Conservation (phyloP, 2,113 vertebrate genomes). For the Garra rufa region DNA sequence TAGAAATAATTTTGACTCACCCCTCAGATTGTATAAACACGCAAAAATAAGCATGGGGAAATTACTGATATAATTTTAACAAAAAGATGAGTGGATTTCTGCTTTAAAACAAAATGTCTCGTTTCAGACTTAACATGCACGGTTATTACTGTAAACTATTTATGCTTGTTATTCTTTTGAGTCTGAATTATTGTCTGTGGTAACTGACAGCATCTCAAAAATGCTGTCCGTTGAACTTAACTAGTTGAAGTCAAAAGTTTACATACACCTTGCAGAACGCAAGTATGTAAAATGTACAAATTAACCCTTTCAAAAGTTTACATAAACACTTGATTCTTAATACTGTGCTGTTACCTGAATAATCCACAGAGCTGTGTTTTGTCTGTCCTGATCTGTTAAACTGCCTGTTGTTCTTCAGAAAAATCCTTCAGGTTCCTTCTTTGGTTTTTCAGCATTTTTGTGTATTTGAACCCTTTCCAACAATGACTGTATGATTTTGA, state of each 20-base stretch:
- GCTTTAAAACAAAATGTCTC: background rate
- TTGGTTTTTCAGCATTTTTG: too few relatives aligned
- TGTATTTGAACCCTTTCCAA: too few relatives aligned
- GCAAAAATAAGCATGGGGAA: background rate
- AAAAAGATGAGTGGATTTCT: background rate
- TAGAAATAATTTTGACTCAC: background rate
- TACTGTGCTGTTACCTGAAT: too few relatives aligned
- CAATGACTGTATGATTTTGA: too few relatives aligned
- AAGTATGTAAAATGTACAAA: too few relatives aligned
- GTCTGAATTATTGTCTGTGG: background rate
- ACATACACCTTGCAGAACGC: too few relatives aligned
- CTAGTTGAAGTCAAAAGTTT: background rate
- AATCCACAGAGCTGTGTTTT: too few relatives aligned
- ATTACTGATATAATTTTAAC: background rate
- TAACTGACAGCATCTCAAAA: background rate
- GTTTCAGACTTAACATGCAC: background rate
- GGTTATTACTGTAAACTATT: background rate
- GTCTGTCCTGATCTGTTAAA: too few relatives aligned
- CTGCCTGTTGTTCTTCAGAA: too few relatives aligned
- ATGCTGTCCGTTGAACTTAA: background rate
- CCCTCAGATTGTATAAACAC: background rate
- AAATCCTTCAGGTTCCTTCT: too few relatives aligned
- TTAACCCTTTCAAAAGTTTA: too few relatives aligned
- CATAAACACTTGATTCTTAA: too few relatives aligned
- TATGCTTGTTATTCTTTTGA: background rate